phyloP scores from a whole-genome alignment of 2,888 invertebrate species.

The Lepidochrysops patricia region DNA sequence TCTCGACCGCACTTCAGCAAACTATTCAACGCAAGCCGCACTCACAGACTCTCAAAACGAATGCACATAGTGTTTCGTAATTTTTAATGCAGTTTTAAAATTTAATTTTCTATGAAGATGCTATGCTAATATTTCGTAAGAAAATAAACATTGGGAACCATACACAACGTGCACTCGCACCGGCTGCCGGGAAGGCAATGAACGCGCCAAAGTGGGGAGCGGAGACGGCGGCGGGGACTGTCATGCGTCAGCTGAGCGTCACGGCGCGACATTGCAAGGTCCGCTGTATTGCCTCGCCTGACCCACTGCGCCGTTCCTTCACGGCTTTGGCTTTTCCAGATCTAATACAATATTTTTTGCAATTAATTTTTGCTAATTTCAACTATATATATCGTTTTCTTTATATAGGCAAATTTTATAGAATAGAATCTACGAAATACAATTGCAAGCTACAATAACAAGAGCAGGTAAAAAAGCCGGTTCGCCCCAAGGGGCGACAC shows the following conservation, averaged over 20 bases:
- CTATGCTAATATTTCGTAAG: conserved; percentile 23
- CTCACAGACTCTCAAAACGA: conserved; percentile 45
- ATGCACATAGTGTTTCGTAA: conserved; percentile 15
- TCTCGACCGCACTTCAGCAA: conserved; percentile 66
- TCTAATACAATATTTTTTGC: conserved; percentile 15
- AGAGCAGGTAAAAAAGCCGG: conserved; percentile 27
- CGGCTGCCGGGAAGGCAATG: conserved; percentile 80
- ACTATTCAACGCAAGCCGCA: conserved; percentile 54
- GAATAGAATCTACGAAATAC: neutral
- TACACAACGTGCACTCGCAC: conserved; percentile 56
- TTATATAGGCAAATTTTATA: neutral
- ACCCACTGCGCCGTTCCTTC: conserved; percentile 52
- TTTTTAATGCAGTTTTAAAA: neutral
- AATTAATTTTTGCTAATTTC: neutral
- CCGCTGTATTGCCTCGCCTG: conserved; percentile 63
- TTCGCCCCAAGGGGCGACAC: conserved; percentile 29
- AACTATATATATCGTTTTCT: neutral
- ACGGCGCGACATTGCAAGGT: conserved; percentile 77
- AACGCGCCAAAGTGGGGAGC: conserved; percentile 69
- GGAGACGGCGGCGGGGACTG: conserved; percentile 59
- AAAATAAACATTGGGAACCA: conserved; percentile 30
- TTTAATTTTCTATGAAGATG: neutral
- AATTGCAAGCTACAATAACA: conserved; percentile 16
- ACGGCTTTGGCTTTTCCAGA: conserved; percentile 21
- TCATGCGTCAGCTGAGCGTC: conserved; percentile 72